Base-by-base conservation (phyloP, 2,888 invertebrate genomes). In the Kuschelorhynchus macadamiae region DNA sequence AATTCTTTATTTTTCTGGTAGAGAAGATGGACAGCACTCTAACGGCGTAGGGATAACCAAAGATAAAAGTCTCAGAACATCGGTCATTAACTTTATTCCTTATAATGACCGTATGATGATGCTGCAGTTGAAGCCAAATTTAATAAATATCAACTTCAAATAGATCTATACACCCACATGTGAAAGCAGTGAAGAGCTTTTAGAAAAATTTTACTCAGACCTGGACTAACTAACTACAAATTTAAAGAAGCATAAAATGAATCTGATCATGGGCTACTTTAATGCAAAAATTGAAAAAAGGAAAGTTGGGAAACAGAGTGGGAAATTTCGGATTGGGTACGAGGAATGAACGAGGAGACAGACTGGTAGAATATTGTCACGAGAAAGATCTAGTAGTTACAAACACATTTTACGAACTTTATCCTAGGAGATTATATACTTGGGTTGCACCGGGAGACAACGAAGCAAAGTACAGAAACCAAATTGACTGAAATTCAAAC, bases 21-120 rank as follows among this genome's bases (percentile, higher is more conserved):
- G 12, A n/a, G 9, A 30, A 5, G 17, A 1, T 30, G 32, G 32
- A 7, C 16, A 50, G 12, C 50, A 50, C 12, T 32, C 4, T 1
- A n/a, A 50, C 21, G 50, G 50, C 1, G 50, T 50, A 4, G 50
- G 50, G 1, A 50, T 50, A 2, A 12, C 32, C 12, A 50, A 32
- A 14, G 14, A 12, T 14, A 50, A 50, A n/a, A 25, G 21, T 4
- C 8, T 49, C 2, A 7, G 21, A 20, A 2, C 17, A 46, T n/a
- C 14, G 4, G 32, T 50, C 9, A 11, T 18, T 33, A 50, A 50
- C 8, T 32, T 25, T 18, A 20, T 47, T 7, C 20, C 47, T 9
- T 47, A 18, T 18, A 50, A 30, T 50, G 32, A 50, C 14, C 12
- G 32, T 7, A 32, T 30, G 50, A 50, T 50, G 50, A 16, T 50